phyloP scores from a whole-genome alignment of 2,797 vertebrate genomes.

The Etheostoma nigrum region DNA sequence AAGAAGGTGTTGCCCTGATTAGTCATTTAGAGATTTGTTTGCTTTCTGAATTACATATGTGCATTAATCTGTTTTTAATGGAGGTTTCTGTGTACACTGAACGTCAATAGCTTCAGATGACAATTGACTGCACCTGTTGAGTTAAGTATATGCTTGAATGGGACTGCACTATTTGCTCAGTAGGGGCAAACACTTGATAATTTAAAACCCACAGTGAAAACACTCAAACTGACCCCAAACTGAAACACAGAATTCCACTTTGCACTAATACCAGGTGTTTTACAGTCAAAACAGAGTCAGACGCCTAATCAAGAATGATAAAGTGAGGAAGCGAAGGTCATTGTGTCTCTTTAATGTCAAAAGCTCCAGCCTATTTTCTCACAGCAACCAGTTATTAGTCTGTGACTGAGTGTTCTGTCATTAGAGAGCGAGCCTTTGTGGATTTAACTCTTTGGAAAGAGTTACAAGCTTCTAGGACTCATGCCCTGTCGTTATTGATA shows the following conservation, averaged over 20 bases:
- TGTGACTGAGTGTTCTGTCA: slow-evolving; percentile 57
- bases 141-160: slow-evolving; percentile 27
- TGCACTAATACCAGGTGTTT: slow-evolving; percentile 74
- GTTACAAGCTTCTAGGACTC: slow-evolving; percentile 53
- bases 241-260: slow-evolving; percentile 16
- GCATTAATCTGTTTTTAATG: slow-evolving; percentile 48
- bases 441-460: slow-evolving; percentile 49
- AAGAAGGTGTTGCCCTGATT: slow-evolving; percentile 7
- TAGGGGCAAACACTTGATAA: slow-evolving; percentile 16
- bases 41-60: slow-evolving; percentile 23
- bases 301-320: slow-evolving; percentile 61
- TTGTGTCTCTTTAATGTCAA: slow-evolving; percentile 51
- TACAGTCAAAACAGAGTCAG: slow-evolving; percentile 74
- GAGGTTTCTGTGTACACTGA: slow-evolving; percentile 53
- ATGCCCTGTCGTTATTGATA: slow-evolving; percentile 62
- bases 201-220: slow-evolving; percentile 9
- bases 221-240: background rate
- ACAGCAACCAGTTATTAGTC: slow-evolving; percentile 64
- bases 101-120: slow-evolving; percentile 28
- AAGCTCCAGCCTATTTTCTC: slow-evolving; percentile 62
- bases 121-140: slow-evolving; percentile 52
- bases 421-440: slow-evolving; percentile 64
- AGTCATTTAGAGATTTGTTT: slow-evolving; percentile 24
- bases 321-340: slow-evolving; percentile 62
- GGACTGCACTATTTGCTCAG: slow-evolving; percentile 36